These are phyloP conservation scores for Takifugu ocellatus DNA, from an alignment of 2,797 vertebrate species.

Conservation along the genomic window DNA sequence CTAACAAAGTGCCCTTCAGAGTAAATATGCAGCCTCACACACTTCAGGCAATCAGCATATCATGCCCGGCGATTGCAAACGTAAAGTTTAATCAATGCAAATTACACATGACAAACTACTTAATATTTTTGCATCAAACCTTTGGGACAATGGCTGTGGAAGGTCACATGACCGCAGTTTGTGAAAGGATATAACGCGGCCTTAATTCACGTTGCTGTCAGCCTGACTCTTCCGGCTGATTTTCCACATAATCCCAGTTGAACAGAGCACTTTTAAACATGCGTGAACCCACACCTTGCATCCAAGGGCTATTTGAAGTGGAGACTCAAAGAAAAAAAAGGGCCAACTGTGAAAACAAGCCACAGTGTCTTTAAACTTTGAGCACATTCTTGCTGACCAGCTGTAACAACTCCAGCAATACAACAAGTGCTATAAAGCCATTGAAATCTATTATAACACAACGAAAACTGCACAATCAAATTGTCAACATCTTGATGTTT, in stretches of 20 bases:
- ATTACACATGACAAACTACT: slow-evolving; percentile 63
- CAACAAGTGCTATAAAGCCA: slow-evolving; percentile 67
- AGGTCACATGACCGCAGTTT: slow-evolving; percentile 7
- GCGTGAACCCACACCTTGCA: slow-evolving; percentile 62
- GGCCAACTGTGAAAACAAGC: slow-evolving; percentile 95
- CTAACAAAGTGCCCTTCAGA: slow-evolving; percentile 72
- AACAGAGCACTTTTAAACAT: not conserved
- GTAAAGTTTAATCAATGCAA: slow-evolving; percentile 79
- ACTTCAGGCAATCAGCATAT: slow-evolving; percentile 68
- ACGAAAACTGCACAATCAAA: slow-evolving; percentile 39
- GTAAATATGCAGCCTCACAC: slow-evolving; percentile 64
- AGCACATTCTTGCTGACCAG: slow-evolving; percentile 85
- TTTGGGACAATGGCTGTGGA: slow-evolving; percentile 36
- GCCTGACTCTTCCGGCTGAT: not conserved
- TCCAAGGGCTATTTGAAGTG: slow-evolving; percentile 82
- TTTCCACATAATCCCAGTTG: not conserved
- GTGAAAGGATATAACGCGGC: too few species aligned
- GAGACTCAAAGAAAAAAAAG: slow-evolving; percentile 70
- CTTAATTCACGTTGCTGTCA: not conserved
- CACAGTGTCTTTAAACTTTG: slow-evolving; percentile 88
- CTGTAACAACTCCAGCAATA: slow-evolving; percentile 85
- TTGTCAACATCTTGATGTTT: slow-evolving; percentile 55
- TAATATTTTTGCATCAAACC: slow-evolving; percentile 49
- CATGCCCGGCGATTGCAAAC: slow-evolving; percentile 55
- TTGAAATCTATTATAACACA: slow-evolving; percentile 57